A percentile compares a stretch with the other conserved stretches of the same genome.
Conservation (phyloP, 2,113 vertebrate species). For the Tupaia chinensis region DNA sequence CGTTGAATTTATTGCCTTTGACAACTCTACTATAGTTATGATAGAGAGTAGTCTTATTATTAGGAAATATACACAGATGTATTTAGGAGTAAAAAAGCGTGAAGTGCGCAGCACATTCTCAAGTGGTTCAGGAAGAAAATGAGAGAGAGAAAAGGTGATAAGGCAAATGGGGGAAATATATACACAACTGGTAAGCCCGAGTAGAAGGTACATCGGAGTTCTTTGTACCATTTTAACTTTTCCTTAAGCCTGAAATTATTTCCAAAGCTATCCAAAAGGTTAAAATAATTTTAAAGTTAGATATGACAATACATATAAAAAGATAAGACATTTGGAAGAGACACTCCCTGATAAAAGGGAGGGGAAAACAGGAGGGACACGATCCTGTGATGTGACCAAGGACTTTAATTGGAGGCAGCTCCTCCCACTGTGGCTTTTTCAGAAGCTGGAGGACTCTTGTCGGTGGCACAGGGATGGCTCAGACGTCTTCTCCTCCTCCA, state of each 20-base stretch:
- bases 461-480: constrained; percentile 75
- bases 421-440: background rate
- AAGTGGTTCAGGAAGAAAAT: background rate
- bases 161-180: background rate
- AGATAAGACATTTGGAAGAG: background rate
- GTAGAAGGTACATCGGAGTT: background rate
- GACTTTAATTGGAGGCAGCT: constrained; percentile 66
- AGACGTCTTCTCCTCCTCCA: constrained; percentile 64
- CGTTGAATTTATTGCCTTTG: background rate
- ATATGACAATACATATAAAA: background rate
- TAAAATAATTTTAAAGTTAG: background rate
- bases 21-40: background rate
- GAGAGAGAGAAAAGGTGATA: background rate
- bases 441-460: background rate
- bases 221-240: background rate
- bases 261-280: background rate
- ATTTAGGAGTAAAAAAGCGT: background rate
- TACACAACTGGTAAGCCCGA: background rate
- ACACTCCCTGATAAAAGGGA: background rate
- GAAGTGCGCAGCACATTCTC: background rate
- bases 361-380: background rate
- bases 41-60: background rate
- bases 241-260: background rate
- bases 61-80: background rate
- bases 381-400: background rate